Evolutionary conservation across 2,888 invertebrate genomes (phyloP).

Genomic region (Cyclophora punctaria): DNA sequence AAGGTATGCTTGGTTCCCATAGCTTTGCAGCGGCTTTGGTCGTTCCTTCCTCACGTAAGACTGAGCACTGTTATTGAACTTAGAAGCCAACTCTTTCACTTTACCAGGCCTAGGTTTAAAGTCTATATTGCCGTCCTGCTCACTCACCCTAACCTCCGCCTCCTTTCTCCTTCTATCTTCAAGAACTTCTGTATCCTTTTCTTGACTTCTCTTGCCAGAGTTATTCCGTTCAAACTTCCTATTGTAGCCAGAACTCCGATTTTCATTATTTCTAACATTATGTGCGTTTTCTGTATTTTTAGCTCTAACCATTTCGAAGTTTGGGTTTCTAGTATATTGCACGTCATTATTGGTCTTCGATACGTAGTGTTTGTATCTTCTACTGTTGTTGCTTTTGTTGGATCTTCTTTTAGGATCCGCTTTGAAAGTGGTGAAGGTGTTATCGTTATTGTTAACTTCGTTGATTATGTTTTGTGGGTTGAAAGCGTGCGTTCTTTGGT

Average conservation of each 20-base stretch:
- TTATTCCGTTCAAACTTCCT: conserved; percentile 52
- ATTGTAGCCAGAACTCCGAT: conserved; percentile 37
- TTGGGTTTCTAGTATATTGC: conserved; percentile 58
- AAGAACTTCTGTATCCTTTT: conserved; percentile 17
- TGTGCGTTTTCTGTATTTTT: conserved; percentile 29
- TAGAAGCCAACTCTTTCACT: conserved; percentile 64
- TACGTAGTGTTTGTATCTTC: conserved; percentile 32
- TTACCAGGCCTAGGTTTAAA: conserved; percentile 56
- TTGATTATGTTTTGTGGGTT: conserved; percentile 47
- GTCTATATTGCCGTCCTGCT: conserved; percentile 17
- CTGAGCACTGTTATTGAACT: conserved; percentile 50
- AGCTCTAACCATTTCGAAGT: conserved; percentile 42
- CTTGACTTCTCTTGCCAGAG: conserved; percentile 35
- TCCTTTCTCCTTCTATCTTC: conserved; percentile 17
- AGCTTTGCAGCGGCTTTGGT: conserved; percentile 75
- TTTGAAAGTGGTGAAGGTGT: conserved; percentile 52
- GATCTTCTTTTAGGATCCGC: conserved; percentile 49
- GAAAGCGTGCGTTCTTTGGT: conserved; percentile 68
- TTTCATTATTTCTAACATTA: conserved; percentile 36
- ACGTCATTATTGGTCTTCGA: conserved; percentile 59
- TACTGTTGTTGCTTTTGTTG: conserved; percentile 41
- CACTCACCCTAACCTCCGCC: conserved; percentile 18
- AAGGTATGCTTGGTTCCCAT: conserved; percentile 75
- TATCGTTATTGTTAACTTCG: conserved; percentile 55
- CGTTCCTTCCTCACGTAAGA: conserved; percentile 52